Percentiles rank a stretch among this genome's conserved stretches.
Conservation (phyloP, 2,113 vertebrate genomes). For the Gobiocypris rarus region DNA sequence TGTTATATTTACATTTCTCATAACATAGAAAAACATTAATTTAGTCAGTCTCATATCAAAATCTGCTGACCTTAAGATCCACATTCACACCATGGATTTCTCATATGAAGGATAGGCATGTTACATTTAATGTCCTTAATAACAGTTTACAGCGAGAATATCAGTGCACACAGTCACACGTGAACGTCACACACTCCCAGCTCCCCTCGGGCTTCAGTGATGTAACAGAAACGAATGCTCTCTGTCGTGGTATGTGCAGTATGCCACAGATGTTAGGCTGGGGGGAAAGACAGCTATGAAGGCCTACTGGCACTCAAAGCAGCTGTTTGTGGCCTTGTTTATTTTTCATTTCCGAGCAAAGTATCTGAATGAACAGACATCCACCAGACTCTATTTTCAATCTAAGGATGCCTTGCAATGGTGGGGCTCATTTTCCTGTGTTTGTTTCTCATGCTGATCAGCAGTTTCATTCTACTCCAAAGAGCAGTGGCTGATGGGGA, state of each 20-base stretch:
- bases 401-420: background rate
- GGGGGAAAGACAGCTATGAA: background rate
- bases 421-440: slow-evolving; percentile 32
- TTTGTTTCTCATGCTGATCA: slow-evolving; percentile 34
- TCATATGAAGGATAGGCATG: background rate
- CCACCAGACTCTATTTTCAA: slow-evolving; percentile 23
- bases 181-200: background rate
- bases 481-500: background rate
- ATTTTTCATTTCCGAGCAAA: background rate
- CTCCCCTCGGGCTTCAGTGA: slow-evolving; percentile 34
- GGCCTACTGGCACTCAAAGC: background rate
- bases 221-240: slow-evolving; percentile 39
- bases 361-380: background rate
- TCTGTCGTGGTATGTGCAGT: slow-evolving; percentile 26
- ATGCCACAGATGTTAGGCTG: slow-evolving; percentile 50
- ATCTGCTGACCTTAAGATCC: too few species aligned
- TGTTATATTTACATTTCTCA: too few species aligned
- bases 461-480: slow-evolving; percentile 11
- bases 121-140: background rate
- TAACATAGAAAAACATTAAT: too few species aligned
- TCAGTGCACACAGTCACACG: slow-evolving; percentile 38
- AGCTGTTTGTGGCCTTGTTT: background rate
- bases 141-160: background rate
- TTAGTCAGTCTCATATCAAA: too few species aligned
- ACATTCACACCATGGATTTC: background rate